Evolutionary conservation across 1,140 invertebrate species (phyloP), one percentile per base, ranked within the genome.

Genomic region (Hycleus cichorii): DNA sequence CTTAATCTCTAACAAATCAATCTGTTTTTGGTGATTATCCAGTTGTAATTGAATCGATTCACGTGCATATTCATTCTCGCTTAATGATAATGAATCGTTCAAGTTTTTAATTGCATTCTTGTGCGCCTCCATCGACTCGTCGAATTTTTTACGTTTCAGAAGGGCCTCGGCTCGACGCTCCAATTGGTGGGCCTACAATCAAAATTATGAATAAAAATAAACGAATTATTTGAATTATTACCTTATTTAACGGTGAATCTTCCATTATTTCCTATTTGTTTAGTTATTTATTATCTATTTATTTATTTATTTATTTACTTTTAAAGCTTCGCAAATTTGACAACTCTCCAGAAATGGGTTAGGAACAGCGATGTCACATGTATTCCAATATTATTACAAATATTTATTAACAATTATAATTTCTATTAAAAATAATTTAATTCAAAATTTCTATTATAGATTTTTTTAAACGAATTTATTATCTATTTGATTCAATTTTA

Each of bases 71-170:
- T 53, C 18, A 48, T 66, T 62, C 38, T 49, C 39, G n/a, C 58
- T 61, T 47, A 57, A 47, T 9, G 49, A 42, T 11, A 61, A 39
- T 8, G 57, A 53, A 45, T 66, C 58, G 18, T 50, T 49, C 9
- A 63, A 60, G 3, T 60, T 40, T 39, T 58, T 45, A 18, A 58
- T 62, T 2, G 61, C 59, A 49, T 65, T 59, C 56, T 57, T 56
- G 46, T 68, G 66, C 39, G 60, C 61, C 44, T 64, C 58, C 9
- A 68, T 68, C 39, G 55, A 60, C 39, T 64, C 60, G 8, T 68
- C 66, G 39, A 58, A 63, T 58, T 66, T 62, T 57, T 65, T 64
- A 8, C 63, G 58, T 32, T 58, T 54, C 7, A 59, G 43, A 2
- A 66, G 48, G 1, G 46, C 38, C 42, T 66, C 62, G 10, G 66